A percentile compares a stretch with the other conserved stretches of the same genome.
Evolutionary conservation across 2,888 invertebrate species (phyloP).

Genomic region (Melieria picta): DNA sequence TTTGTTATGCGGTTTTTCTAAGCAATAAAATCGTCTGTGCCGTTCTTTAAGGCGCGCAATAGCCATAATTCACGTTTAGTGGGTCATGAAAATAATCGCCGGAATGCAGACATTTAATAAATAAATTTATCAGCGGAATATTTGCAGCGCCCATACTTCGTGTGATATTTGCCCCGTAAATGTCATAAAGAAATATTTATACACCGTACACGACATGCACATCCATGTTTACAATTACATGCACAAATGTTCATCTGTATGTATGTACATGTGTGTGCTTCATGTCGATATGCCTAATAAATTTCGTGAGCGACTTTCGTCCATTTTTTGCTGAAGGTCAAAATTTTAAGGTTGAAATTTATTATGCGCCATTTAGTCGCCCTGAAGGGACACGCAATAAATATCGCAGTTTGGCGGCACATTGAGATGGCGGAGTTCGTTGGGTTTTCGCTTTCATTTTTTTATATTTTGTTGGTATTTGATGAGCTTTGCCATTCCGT

Average conservation of each 20-base stretch:
- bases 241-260: too few species aligned
- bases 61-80: constrained; percentile 39
- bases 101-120: constrained; percentile 39
- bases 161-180: background rate
- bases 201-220: background rate
- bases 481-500: too few species aligned
- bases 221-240: too few species aligned
- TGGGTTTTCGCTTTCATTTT: too few species aligned
- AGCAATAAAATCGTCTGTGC: background rate
- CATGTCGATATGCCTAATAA: background rate
- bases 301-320: background rate
- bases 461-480: too few species aligned
- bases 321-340: too few species aligned
- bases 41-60: constrained; percentile 19
- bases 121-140: background rate
- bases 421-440: too few species aligned
- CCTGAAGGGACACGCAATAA: too few species aligned
- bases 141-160: background rate
- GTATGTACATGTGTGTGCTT: background rate
- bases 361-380: too few species aligned
- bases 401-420: too few species aligned
- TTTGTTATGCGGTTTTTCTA: background rate
- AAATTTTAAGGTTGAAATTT: too few species aligned
- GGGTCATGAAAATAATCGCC: constrained; percentile 45
- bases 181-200: background rate